These are phyloP conservation scores for Mustela lutreola DNA, from an alignment of 2,113 vertebrate species.

Conservation along the genomic window DNA sequence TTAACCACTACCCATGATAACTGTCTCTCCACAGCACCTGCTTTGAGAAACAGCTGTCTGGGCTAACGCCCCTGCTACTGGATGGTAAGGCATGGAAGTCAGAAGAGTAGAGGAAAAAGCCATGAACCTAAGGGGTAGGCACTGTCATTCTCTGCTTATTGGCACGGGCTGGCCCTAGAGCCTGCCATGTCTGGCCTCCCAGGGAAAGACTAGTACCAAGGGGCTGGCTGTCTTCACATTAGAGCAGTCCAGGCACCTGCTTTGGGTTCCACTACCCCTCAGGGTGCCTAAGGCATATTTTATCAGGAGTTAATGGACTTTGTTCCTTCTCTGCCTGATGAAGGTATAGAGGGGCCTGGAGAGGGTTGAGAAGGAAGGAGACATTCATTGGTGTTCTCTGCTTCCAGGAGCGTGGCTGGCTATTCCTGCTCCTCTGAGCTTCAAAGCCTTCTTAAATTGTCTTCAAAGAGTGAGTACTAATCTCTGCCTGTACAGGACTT, in stretches of 20 bases:
- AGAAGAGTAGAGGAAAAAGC: neutral
- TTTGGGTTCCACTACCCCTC: neutral
- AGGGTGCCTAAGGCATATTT: neutral
- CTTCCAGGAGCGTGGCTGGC: neutral
- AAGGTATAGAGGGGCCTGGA: neutral
- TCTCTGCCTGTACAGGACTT: neutral
- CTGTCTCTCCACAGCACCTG: too few species aligned
- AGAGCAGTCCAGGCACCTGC: neutral
- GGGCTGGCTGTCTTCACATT: neutral
- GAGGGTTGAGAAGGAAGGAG: neutral
- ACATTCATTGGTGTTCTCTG: neutral
- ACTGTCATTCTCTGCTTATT: neutral
- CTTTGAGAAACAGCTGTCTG: neutral
- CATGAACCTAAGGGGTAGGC: neutral
- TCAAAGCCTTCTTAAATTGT: conserved; percentile 20
- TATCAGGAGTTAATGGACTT: neutral
- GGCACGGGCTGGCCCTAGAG: neutral
- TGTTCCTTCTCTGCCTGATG: neutral
- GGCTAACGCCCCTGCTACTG: neutral
- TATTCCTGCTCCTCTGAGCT: neutral
- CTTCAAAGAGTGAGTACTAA: neutral
- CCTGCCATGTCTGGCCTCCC: neutral
- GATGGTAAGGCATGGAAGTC: neutral
- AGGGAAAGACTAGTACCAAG: neutral
- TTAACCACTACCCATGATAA: neutral